These are phyloP conservation scores for Pipistrellus kuhlii DNA, from an alignment of 2,797 vertebrate species.

Conservation along the genomic window DNA sequence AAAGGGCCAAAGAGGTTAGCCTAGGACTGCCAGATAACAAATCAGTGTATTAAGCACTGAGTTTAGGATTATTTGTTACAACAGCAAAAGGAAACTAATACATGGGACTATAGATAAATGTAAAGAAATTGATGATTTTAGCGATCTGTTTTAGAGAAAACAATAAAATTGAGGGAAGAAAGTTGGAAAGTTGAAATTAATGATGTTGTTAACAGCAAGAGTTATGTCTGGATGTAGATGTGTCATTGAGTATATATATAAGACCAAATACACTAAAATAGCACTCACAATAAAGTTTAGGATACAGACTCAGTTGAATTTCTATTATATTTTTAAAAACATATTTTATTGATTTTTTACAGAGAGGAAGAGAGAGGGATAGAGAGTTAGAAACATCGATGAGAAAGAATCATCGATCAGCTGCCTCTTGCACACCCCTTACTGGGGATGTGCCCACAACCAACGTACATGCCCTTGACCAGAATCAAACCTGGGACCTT, in stretches of 20 bases:
- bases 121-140: not conserved
- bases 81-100: conserved; percentile 11
- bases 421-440: too few species aligned
- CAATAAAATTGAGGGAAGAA: not conserved
- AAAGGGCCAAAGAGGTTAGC: not conserved
- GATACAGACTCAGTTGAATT: not conserved
- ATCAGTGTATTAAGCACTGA: not conserved
- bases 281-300: not conserved
- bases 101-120: not conserved
- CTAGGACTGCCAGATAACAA: not conserved
- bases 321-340: conserved; percentile 4
- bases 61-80: not conserved
- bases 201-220: conserved; percentile 23
- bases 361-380: too few species aligned
- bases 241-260: conserved; percentile 23
- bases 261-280: conserved; percentile 15
- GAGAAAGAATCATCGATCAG: too few species aligned
- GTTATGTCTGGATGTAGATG: not conserved
- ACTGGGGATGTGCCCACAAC: too few species aligned
- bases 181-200: not conserved
- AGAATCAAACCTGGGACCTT: too few species aligned
- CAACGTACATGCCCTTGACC: too few species aligned
- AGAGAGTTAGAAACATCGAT: too few species aligned
- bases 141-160: not conserved
- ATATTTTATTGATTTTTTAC: too few species aligned